These are phyloP conservation scores for Nudaria mundana DNA, from an alignment of 2,888 invertebrate species.

Conservation along the genomic window DNA sequence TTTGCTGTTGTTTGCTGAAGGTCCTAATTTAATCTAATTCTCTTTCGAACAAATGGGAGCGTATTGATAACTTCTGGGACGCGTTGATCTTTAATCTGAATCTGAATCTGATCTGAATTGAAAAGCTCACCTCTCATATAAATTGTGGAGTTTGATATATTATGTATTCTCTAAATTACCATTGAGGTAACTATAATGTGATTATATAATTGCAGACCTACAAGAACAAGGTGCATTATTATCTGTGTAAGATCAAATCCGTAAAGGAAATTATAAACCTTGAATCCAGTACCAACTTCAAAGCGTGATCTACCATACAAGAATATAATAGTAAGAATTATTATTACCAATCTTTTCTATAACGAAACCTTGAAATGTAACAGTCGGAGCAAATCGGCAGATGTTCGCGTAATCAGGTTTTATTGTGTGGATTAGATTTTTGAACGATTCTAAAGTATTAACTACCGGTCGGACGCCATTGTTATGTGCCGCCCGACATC, in stretches of 20 bases:
- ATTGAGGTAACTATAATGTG: too few species aligned
- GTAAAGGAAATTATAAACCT: neutral
- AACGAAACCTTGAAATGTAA: slow-evolving; percentile 16
- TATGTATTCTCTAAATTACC: too few species aligned
- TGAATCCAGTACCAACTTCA: neutral
- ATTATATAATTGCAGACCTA: too few species aligned
- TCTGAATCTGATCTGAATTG: too few species aligned
- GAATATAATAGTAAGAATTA: neutral
- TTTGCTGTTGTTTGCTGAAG: too few species aligned
- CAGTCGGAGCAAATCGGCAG: slow-evolving; percentile 24
- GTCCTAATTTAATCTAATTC: too few species aligned
- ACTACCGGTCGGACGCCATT: neutral
- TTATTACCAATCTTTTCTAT: slow-evolving; percentile 4
- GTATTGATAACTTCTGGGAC: too few species aligned
- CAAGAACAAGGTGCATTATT: too few species aligned
- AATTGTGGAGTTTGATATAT: too few species aligned
- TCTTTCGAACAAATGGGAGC: too few species aligned
- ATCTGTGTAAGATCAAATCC: neutral
- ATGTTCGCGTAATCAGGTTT: slow-evolving; percentile 27
- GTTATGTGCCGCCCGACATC: neutral
- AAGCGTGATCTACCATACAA: neutral
- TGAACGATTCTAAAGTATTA: neutral
- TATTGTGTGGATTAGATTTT: slow-evolving; percentile 19
- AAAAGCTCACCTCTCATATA: too few species aligned
- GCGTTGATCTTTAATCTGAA: too few species aligned